Percentiles rank a stretch among this genome's conserved stretches.
Conservation (phyloP, 2,797 vertebrate genomes). For the Garrulus glandarius region DNA sequence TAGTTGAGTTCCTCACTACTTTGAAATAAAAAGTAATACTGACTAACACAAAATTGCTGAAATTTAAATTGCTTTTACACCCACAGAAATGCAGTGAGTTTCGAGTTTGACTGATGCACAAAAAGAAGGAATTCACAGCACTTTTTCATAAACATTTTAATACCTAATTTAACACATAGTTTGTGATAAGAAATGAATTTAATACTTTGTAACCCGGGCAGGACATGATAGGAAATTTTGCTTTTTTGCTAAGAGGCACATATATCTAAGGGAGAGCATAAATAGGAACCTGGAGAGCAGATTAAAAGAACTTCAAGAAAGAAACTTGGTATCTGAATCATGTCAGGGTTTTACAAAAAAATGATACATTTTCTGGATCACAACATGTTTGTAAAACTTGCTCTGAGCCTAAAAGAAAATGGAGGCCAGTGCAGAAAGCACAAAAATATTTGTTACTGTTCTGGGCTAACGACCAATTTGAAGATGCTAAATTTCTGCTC, state of each 20-base stretch:
- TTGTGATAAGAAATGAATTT: conserved; percentile 44
- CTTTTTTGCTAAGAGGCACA: conserved; percentile 15
- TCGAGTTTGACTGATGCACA: conserved; percentile 38
- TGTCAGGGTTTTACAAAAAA: conserved; percentile 14
- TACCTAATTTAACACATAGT: conserved; percentile 8
- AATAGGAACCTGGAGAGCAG: conserved; percentile 30
- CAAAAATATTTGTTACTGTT: neutral
- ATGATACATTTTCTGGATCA: neutral
- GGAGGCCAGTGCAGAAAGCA: neutral
- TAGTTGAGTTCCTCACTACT: neutral
- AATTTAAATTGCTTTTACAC: conserved; percentile 40
- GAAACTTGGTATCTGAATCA: conserved; percentile 25
- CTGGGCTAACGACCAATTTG: neutral
- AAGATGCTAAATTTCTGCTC: conserved; percentile 1
- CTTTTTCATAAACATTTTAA: conserved; percentile 41
- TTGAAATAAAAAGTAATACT: conserved; percentile 19
- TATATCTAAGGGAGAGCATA: neutral
- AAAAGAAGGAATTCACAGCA: conserved; percentile 37
- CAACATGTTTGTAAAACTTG: neutral
- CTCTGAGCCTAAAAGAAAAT: neutral
- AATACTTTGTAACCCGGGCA: conserved; percentile 19
- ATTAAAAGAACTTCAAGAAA: conserved; percentile 34
- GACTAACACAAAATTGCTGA: conserved; percentile 37
- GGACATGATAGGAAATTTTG: conserved; percentile 31
- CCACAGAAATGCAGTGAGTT: conserved; percentile 50